Evolutionary conservation across 2,888 invertebrate species (phyloP).

Genomic region (Rhamphomyia laevipes): DNA sequence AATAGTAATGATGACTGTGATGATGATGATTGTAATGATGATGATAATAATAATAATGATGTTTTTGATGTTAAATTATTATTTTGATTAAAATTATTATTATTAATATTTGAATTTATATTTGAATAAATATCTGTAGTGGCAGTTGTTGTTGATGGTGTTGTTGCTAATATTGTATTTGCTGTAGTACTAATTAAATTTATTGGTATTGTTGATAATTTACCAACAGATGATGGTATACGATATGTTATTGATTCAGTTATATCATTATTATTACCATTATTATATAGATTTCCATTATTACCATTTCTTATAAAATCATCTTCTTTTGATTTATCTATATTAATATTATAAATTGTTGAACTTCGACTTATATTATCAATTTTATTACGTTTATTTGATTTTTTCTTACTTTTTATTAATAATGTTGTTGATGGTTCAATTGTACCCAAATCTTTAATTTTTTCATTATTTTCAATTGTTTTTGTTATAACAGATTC

Average conservation of each 20-base stretch:
- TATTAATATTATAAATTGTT: too few species aligned
- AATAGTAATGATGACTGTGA: not conserved
- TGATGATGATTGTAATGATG: not conserved
- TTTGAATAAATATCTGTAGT: not conserved
- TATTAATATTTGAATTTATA: not conserved
- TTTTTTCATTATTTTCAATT: conserved; percentile 36
- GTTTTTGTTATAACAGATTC: conserved; percentile 38
- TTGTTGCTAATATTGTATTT: not conserved
- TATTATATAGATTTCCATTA: not conserved
- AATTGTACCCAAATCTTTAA: conserved; percentile 29
- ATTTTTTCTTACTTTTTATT: not conserved
- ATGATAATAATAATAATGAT: not conserved
- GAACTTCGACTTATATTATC: too few species aligned
- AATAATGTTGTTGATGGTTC: conserved; percentile 11
- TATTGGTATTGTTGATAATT: conserved; percentile 9
- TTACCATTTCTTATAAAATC: not conserved
- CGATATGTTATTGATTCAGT: not conserved
- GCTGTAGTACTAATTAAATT: conserved; percentile 11
- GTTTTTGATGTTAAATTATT: too few species aligned
- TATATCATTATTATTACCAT: not conserved
- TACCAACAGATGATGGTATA: conserved; percentile 6
- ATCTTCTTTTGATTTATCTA: not conserved
- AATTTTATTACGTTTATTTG: not conserved
- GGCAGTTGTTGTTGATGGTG: not conserved
- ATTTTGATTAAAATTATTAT: not conserved